Percentiles rank a stretch among this genome's conserved stretches.
Conservation (phyloP, 2,888 invertebrate genomes). For the Lasioglossum oenotherae region DNA sequence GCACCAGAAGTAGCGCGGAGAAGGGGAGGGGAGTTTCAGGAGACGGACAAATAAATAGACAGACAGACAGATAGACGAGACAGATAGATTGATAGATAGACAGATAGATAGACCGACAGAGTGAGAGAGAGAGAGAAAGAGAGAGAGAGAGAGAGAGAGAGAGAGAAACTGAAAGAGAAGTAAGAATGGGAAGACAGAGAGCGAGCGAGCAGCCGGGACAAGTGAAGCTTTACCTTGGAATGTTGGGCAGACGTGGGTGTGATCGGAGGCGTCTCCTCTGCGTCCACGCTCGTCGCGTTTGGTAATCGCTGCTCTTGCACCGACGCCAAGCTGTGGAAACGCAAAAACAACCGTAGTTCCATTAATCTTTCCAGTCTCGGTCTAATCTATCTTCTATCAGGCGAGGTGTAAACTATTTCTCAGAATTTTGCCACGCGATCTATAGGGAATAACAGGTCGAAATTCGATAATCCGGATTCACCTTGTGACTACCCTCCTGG, state of each 20-base stretch:
- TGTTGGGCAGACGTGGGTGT: constrained; percentile 87
- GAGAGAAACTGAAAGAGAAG: constrained; percentile 44
- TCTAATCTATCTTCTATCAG: neutral
- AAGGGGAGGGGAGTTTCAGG: neutral
- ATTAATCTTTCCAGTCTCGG: neutral
- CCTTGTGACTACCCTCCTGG: neutral
- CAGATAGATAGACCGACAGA: constrained; percentile 6
- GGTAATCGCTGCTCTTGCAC: constrained; percentile 97
- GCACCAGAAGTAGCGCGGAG: constrained; percentile 32
- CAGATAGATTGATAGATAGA: constrained; percentile 1
- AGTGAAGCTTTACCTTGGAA: constrained; percentile 89
- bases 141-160: constrained; percentile 33
- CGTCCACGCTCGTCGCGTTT: constrained; percentile 86
- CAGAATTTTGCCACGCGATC: neutral
- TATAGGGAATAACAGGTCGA: neutral
- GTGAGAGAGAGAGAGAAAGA: constrained; percentile 26
- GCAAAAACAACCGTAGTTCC: constrained; percentile 4
- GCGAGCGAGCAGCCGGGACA: constrained; percentile 77
- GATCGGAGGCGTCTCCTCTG: constrained; percentile 87
- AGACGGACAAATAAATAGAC: constrained; percentile 39
- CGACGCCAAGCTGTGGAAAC: constrained; percentile 92
- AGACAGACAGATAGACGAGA: constrained; percentile 33
- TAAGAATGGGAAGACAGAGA: constrained; percentile 65
- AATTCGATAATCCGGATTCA: neutral
- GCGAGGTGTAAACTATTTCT: neutral